Base-by-base conservation (phyloP, 2,113 vertebrate species). In the Progne subis region DNA sequence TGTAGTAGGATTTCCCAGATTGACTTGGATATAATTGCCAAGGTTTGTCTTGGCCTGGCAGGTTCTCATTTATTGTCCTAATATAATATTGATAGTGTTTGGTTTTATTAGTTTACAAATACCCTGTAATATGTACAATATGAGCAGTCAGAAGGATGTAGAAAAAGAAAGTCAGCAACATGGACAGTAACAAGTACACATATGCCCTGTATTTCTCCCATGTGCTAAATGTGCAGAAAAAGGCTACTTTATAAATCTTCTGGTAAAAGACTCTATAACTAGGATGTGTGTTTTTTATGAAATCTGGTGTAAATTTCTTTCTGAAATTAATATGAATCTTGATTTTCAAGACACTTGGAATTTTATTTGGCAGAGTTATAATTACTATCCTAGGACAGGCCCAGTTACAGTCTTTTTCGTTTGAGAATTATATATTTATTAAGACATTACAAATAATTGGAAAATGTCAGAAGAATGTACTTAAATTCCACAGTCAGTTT, bases 251-350 rank as follows among this genome's bases (percentile, higher is more conserved):
- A 15, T 39, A 71, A 82, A 85, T 74, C 10, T 8, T 56, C 14
- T 82, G 49, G 17, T 37, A 81, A 32, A 4, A 83, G 14, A 29
- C 4, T 47, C 8, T 56, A 9, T 46, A 77, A 69, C 7, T 2
- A 37, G 18, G 15, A 12, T 16, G 4, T 8, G 6, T 0, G 0
- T 1, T 52, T 37, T 18, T 78, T n/a, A 67, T 50, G 21, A 90
- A 83, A 81, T 83, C 41, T 7, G 52, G 5, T 70, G 2, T 52
- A 60, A 67, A 12, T 88, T 90, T 75, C 14, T 46, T 60, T 71
- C 46, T 82, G 2, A 79, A 68, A 69, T 47, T 0, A 89, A 64
- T 17, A n/a, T 11, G 11, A 84, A 61, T 53, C 53, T 56, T 70
- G 21, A n/a, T 72, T 92, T 95, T 80, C 26, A 92, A 88, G 72